phyloP scores from a whole-genome alignment of 2,113 vertebrate genomes.

The Mustelus asterias region DNA sequence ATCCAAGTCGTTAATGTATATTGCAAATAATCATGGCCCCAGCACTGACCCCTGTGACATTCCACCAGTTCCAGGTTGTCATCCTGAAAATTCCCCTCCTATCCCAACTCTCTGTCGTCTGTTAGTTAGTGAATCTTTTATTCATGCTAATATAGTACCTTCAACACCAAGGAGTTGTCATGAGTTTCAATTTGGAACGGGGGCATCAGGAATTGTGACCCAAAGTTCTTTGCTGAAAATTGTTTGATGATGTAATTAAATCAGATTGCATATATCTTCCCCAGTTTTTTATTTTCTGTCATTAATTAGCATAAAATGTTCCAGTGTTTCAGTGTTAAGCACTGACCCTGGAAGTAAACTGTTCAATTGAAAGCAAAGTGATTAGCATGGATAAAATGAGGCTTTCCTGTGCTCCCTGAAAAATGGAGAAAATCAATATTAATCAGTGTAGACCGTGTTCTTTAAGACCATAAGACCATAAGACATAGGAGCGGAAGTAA shows the following conservation, averaged over 20 bases:
- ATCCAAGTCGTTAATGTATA: no score
- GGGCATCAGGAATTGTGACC: background rate
- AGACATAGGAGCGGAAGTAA: no score
- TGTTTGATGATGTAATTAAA: background rate
- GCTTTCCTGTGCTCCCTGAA: background rate
- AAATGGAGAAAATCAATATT: background rate
- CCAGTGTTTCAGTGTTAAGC: background rate
- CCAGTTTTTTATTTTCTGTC: slow-evolving; percentile 16
- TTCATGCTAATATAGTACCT: no score
- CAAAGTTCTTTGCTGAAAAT: background rate
- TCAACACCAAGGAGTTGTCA: no score
- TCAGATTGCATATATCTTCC: background rate
- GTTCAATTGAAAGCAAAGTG: slow-evolving; percentile 25
- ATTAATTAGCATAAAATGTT: background rate
- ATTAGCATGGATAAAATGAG: background rate
- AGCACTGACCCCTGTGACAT: no score
- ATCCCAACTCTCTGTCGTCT: no score
- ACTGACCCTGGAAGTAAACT: background rate
- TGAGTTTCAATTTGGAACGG: background rate
- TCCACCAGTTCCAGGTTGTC: no score
- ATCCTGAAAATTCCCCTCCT: no score
- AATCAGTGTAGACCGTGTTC: background rate
- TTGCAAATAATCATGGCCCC: no score
- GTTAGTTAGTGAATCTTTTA: no score
- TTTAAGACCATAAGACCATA: no score